A percentile compares a stretch with the other conserved stretches of the same genome.
These are phyloP conservation scores for Platalea minor DNA, from an alignment of 2,797 vertebrate genomes.

Conservation along the genomic window DNA sequence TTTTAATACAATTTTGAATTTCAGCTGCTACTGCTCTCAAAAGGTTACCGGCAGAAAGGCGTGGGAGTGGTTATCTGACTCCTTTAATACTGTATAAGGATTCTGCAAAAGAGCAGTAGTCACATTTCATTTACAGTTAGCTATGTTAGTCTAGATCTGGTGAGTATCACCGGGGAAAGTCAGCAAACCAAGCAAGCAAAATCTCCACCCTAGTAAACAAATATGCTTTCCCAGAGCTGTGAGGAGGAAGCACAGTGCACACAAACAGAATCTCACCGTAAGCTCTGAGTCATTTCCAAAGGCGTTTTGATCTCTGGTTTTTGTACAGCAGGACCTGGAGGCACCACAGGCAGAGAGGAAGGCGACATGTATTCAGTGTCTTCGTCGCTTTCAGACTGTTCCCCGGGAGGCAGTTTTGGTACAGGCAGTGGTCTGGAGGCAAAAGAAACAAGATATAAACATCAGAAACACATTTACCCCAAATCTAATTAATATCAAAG, in stretches of 20 bases:
- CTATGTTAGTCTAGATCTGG: background rate
- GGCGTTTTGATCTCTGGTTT: slow-evolving; percentile 72
- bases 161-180: background rate
- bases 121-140: background rate
- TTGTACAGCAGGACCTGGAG: slow-evolving; percentile 67
- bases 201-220: background rate
- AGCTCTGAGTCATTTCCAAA: slow-evolving; percentile 68
- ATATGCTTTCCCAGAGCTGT: background rate
- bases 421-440: slow-evolving; percentile 77
- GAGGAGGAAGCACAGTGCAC: background rate
- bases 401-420: slow-evolving; percentile 78
- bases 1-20: background rate
- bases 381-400: slow-evolving; percentile 85
- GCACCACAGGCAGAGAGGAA: slow-evolving; percentile 85
- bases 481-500: background rate
- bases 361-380: slow-evolving; percentile 97
- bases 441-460: background rate
- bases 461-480: background rate
- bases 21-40: background rate
- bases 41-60: background rate
- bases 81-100: background rate
- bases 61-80: background rate
- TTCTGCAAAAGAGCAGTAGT: background rate
- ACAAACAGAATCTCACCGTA: slow-evolving; percentile 62
- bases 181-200: background rate